These are phyloP conservation scores for Betta splendens DNA, from an alignment of 2,797 vertebrate species.

Conservation along the genomic window DNA sequence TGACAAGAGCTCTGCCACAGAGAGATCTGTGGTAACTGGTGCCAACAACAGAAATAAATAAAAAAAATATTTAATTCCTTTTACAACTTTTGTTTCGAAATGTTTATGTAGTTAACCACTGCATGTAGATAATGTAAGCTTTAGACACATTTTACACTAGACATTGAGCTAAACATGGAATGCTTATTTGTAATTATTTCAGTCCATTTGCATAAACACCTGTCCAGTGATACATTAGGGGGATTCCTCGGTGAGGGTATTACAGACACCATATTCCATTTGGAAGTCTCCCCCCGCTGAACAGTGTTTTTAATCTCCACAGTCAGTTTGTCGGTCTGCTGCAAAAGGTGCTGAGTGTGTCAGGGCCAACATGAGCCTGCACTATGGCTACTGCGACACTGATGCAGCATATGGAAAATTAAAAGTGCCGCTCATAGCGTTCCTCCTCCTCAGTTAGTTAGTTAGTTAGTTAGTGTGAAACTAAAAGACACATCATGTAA, in stretches of 20 bases:
- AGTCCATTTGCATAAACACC: neutral
- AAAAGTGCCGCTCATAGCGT: constrained; percentile 74
- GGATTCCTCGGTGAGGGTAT: constrained; percentile 3
- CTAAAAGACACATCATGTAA: constrained; percentile 16
- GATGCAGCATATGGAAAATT: constrained; percentile 76
- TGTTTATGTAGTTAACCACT: too few relatives aligned
- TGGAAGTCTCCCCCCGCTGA: constrained; percentile 4
- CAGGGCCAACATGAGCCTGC: constrained; percentile 29
- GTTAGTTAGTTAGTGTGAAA: too few relatives aligned
- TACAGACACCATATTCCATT: constrained; percentile 16
- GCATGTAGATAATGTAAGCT: too few relatives aligned
- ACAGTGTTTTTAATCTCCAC: constrained; percentile 46
- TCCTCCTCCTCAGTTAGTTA: constrained; percentile 17
- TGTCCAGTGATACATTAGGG: neutral
- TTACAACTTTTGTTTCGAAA: too few relatives aligned
- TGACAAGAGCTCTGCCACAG: too few relatives aligned
- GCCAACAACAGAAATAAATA: too few relatives aligned
- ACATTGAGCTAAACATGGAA: neutral
- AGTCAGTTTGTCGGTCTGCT: constrained; percentile 40
- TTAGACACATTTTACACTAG: too few relatives aligned
- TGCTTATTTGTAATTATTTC: constrained; percentile 1
- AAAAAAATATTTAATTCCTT: too few relatives aligned
- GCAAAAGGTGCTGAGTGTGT: constrained; percentile 50
- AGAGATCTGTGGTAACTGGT: too few relatives aligned
- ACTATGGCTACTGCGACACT: constrained; percentile 56